Percentiles rank a stretch among this genome's conserved stretches.
phyloP scores from a whole-genome alignment of 1,140 invertebrate species.

The Ectropis grisescens region DNA sequence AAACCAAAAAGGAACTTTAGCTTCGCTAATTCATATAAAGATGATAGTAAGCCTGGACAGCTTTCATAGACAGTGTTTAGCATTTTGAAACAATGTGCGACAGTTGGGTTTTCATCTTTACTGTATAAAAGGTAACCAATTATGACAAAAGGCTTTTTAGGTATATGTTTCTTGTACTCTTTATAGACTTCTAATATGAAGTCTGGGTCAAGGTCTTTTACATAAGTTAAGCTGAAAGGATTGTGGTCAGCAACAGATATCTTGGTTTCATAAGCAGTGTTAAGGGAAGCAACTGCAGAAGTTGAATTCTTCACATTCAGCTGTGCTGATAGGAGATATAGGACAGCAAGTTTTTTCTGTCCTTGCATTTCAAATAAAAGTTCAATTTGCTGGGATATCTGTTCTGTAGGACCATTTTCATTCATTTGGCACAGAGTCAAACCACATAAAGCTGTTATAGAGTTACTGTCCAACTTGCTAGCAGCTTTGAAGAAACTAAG shows the following conservation, averaged over 20 bases:
- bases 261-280: slow-evolving; percentile 80
- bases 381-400: slow-evolving; percentile 88
- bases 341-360: slow-evolving; percentile 70
- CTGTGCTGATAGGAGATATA: slow-evolving; percentile 80
- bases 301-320: slow-evolving; percentile 72
- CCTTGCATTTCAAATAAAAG: slow-evolving; percentile 87
- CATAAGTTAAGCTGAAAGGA: slow-evolving; percentile 82
- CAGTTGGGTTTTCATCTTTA: slow-evolving; percentile 48
- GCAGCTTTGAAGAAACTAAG: slow-evolving; percentile 83
- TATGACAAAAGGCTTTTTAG: slow-evolving; percentile 72
- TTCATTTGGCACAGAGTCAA: slow-evolving; percentile 86
- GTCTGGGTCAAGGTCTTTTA: slow-evolving; percentile 85
- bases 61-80: slow-evolving; percentile 82
- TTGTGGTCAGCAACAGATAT: slow-evolving; percentile 73
- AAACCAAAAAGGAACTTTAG: slow-evolving; percentile 86
- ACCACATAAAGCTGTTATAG: slow-evolving; percentile 82
- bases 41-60: slow-evolving; percentile 85
- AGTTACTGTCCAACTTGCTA: slow-evolving; percentile 86
- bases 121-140: slow-evolving; percentile 52
- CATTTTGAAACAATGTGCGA: slow-evolving; percentile 72
- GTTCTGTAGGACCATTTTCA: slow-evolving; percentile 71
- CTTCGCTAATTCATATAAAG: slow-evolving; percentile 83
- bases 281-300: slow-evolving; percentile 75
- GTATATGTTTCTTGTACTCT: slow-evolving; percentile 82
- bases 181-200: slow-evolving; percentile 85